These are phyloP conservation scores for Cyanoderma ruficeps DNA, from an alignment of 2,113 vertebrate genomes.

Conservation along the genomic window DNA sequence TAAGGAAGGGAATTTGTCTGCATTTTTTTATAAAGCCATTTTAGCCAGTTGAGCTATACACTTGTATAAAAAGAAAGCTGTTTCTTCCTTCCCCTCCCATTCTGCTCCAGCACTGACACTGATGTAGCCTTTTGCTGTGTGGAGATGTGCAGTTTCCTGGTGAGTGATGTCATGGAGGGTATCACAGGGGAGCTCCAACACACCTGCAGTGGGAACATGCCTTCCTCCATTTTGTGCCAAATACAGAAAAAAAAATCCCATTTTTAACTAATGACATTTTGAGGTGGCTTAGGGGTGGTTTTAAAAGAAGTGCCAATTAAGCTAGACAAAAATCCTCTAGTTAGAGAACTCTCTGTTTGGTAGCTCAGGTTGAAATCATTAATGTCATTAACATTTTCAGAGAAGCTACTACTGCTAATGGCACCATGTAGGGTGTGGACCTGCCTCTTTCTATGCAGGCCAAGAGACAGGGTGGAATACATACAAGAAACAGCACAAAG, in stretches of 20 bases:
- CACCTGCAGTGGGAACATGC: background rate
- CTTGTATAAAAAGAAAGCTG: background rate
- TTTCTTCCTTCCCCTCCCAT: background rate
- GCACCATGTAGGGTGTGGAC: background rate
- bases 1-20: background rate
- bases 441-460: background rate
- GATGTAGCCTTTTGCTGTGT: background rate
- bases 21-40: background rate
- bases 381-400: background rate
- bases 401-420: background rate
- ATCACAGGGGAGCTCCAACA: background rate
- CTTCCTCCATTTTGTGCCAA: background rate
- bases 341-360: background rate
- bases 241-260: background rate
- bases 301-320: background rate
- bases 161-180: background rate
- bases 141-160: background rate
- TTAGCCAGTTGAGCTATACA: background rate
- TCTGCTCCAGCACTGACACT: background rate
- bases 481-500: background rate
- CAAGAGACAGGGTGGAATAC: background rate
- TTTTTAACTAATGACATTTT: background rate
- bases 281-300: background rate
- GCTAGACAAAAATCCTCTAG: background rate
- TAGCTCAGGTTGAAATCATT: background rate